Base-by-base conservation (phyloP, 1,140 invertebrate genomes). In the Drosophila pachea region DNA sequence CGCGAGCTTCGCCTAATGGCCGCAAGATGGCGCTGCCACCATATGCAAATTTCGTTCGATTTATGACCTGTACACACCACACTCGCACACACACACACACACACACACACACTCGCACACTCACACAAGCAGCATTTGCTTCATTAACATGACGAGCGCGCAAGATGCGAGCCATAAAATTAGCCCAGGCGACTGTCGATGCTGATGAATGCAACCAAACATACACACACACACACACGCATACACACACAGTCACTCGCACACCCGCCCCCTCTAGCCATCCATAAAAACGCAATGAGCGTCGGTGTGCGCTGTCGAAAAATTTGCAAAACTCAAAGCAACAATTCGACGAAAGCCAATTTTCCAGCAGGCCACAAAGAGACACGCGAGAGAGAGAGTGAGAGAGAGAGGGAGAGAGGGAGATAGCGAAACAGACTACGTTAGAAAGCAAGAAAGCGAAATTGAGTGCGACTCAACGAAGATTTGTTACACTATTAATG, bases 311-410 rank as follows among this genome's bases (percentile, higher is more conserved):
- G 65, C 68, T 73, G 79, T 70, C 76, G 76, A 84, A 86, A 84
- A 84, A 86, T 84, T 86, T 84, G 82, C 81, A 86, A 86, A 86
- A 86, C 81, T 86, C 81, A 86, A 86, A 86, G 81, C 81, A 86
- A 86, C 81, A 81, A 86, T 86, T 86, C 81, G 81, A 81, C 81
- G 81, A 79, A 86, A 86, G 81, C 81, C 81, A 86, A 86, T 86
- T 86, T 82, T 68, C 50, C 70, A 78, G 74, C 68, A 74, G 56
- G 53, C 49, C 61, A 65, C 43, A 58, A 56, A 66, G 32, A 52
- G 63, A 22, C 14, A 11, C 75, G 45, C 63, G 64, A 59, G 47
- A 59, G 64, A 54, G 35, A 55, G 14, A 42, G 47, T 33, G 43
- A 61, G 31, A 48, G 52, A 22, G 55, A 33, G 42, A 12, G n/a